These are phyloP conservation scores for Brachypteracias leptosomus DNA, from an alignment of 2,113 vertebrate genomes.

Conservation along the genomic window DNA sequence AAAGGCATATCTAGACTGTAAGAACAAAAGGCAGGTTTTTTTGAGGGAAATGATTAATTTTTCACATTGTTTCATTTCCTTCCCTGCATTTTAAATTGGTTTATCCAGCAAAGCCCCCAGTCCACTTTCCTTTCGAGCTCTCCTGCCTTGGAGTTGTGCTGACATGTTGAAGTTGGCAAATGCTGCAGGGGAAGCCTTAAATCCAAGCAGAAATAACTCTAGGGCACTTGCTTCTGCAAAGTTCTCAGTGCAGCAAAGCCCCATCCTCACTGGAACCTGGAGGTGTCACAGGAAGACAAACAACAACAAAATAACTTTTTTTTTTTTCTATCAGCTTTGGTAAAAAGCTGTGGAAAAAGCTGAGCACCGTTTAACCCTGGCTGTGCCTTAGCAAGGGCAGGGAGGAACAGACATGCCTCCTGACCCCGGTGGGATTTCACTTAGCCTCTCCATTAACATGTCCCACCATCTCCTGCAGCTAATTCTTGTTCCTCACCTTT, in stretches of 20 bases:
- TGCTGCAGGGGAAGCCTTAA: background rate
- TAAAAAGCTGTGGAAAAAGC: background rate
- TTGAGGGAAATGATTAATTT: background rate
- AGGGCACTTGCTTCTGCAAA: background rate
- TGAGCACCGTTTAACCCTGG: background rate
- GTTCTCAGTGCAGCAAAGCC: background rate
- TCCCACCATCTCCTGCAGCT: background rate
- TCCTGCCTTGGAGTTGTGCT: background rate
- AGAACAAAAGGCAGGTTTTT: background rate
- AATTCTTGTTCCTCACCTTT: background rate
- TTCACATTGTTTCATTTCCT: background rate
- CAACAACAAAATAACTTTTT: background rate
- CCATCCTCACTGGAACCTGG: background rate
- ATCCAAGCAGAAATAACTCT: background rate
- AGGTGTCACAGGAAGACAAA: background rate
- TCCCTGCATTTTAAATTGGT: background rate
- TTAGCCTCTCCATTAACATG: background rate
- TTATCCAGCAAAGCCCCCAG: background rate
- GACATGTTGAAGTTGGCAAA: background rate
- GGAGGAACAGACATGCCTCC: background rate
- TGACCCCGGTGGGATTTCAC: background rate
- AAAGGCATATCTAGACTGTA: background rate
- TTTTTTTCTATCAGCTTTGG: background rate
- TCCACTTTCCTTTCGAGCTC: background rate
- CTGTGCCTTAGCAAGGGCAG: background rate